Evolutionary conservation across 2,113 vertebrate genomes (phyloP).

Genomic region (Cathartes aura): DNA sequence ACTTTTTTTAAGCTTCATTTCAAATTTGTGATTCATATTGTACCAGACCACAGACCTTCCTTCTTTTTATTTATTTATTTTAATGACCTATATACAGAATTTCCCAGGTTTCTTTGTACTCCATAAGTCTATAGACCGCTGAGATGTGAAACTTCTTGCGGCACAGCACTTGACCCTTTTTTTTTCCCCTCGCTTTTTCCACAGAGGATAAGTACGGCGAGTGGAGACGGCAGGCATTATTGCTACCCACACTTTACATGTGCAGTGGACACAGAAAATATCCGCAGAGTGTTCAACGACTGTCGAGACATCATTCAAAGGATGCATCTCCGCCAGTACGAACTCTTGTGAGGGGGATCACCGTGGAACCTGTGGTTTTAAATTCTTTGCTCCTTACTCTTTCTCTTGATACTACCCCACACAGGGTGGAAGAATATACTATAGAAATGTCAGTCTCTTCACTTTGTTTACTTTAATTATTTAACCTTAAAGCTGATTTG

Average conservation of each 20-base stretch:
- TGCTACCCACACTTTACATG: slow-evolving; percentile 99
- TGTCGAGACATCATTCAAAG: slow-evolving; percentile 98
- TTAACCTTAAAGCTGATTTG: slow-evolving; percentile 67
- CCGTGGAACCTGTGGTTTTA: slow-evolving; percentile 81
- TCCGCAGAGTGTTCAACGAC: slow-evolving; percentile 97
- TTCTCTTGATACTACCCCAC: slow-evolving; percentile 63
- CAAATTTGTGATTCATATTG: neutral
- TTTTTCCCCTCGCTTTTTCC: neutral
- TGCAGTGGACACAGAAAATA: slow-evolving; percentile 98
- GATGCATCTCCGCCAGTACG: slow-evolving; percentile 99
- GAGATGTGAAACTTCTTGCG: neutral
- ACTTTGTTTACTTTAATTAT: slow-evolving; percentile 76
- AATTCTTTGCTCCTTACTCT: slow-evolving; percentile 76
- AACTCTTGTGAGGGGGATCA: slow-evolving; percentile 92
- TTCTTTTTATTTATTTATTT: neutral
- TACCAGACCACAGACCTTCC: too few species aligned
- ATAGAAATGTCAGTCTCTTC: slow-evolving; percentile 87
- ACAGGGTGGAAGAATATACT: slow-evolving; percentile 83
- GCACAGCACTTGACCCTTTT: rapidly evolving
- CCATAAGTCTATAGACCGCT: rapidly evolving
- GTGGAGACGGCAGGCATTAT: slow-evolving; percentile 94
- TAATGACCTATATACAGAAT: rapidly evolving
- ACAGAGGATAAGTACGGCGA: slow-evolving; percentile 97
- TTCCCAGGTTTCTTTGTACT: neutral
- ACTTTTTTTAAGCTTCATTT: neutral